Conservation (phyloP, 2,113 vertebrate species). For the Dendropsophus ebraccatus region DNA sequence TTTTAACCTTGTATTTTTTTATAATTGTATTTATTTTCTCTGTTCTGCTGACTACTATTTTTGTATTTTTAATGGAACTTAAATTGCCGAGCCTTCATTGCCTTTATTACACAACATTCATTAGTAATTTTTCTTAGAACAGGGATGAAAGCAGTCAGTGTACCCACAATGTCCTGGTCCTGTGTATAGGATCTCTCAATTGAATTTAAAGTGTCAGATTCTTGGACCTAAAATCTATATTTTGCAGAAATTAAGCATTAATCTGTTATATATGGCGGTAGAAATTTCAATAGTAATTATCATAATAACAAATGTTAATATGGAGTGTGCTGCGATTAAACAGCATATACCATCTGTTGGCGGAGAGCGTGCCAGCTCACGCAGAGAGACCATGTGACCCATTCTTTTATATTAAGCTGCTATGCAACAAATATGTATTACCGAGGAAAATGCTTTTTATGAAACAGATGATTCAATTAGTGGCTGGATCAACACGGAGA, state of each 20-base stretch:
- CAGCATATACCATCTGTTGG: constrained; percentile 48
- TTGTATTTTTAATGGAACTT: constrained; percentile 40
- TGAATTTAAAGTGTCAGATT: constrained; percentile 40
- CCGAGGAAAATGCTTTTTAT: constrained; percentile 15
- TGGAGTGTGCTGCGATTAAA: constrained; percentile 41
- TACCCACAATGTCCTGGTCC: background rate
- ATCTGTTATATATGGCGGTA: constrained; percentile 18
- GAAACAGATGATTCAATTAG: constrained; percentile 47
- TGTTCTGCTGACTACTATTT: constrained; percentile 17
- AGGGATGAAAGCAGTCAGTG: constrained; percentile 28
- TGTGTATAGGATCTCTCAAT: background rate
- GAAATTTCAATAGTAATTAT: constrained; percentile 21
- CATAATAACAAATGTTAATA: constrained; percentile 55
- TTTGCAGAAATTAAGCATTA: constrained; percentile 42
- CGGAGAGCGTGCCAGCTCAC: constrained; percentile 36
- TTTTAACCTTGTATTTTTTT: background rate
- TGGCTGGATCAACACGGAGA: constrained; percentile 2
- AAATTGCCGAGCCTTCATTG: constrained; percentile 15
- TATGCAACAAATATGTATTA: constrained; percentile 35
- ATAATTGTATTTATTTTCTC: background rate
- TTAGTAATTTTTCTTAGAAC: constrained; percentile 42
- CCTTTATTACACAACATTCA: constrained; percentile 26
- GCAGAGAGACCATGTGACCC: constrained; percentile 9
- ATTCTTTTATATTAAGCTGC: constrained; percentile 34
- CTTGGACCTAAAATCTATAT: constrained; percentile 37